A percentile compares a stretch with the other conserved stretches of the same genome.
Conservation (phyloP, 2,888 invertebrate species). For the Drosophila phalerata region DNA sequence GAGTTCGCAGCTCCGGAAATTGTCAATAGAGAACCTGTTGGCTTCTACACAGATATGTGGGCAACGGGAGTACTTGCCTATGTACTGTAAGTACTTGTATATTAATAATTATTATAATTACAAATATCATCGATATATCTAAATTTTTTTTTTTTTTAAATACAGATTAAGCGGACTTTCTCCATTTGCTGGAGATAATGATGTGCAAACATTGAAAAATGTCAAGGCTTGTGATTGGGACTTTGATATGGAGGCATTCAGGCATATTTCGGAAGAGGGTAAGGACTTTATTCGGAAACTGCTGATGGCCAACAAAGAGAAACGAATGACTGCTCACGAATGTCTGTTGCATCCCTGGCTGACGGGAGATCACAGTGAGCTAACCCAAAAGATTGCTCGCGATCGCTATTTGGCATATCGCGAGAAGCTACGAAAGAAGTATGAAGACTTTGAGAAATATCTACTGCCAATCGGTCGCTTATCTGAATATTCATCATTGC, state of each 20-base stretch:
- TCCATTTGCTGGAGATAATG: slow-evolving; percentile 99
- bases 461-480: slow-evolving; percentile 97
- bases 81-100: slow-evolving; percentile 92
- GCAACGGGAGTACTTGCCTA: slow-evolving; percentile 99
- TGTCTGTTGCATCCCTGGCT: slow-evolving; percentile 98
- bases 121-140: no score
- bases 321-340: slow-evolving; percentile 99
- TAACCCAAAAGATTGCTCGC: slow-evolving; percentile 92
- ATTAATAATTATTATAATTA: not conserved
- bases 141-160: not conserved
- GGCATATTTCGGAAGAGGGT: slow-evolving; percentile 97
- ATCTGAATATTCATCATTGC: slow-evolving; percentile 98
- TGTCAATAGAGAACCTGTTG: slow-evolving; percentile 98
- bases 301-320: slow-evolving; percentile 97
- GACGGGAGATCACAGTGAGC: slow-evolving; percentile 92
- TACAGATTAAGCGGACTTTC: slow-evolving; percentile 97
- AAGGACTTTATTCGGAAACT: slow-evolving; percentile 99
- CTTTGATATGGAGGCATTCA: slow-evolving; percentile 98
- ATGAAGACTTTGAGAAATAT: slow-evolving; percentile 93
- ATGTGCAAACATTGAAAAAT: slow-evolving; percentile 98
- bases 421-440: slow-evolving; percentile 93
- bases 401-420: slow-evolving; percentile 94
- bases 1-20: slow-evolving; percentile 99
- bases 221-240: slow-evolving; percentile 99
- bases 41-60: slow-evolving; percentile 99